Conservation (phyloP, 2,888 invertebrate species). For the Scaptomyza reducta region DNA sequence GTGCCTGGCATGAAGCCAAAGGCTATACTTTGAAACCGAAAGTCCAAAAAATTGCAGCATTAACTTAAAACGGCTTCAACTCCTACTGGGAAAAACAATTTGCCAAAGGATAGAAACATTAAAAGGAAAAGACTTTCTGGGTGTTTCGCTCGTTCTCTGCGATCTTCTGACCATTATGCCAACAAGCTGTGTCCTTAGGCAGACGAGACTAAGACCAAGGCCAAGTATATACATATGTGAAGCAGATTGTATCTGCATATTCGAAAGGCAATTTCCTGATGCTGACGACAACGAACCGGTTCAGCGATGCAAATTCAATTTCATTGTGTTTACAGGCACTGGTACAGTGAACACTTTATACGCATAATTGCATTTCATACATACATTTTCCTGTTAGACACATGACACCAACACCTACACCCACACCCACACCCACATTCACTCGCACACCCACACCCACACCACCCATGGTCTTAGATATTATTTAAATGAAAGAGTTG, state of each 20-base stretch:
- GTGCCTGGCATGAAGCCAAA: slow-evolving; percentile 34
- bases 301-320: slow-evolving; percentile 74
- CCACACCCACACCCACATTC: not conserved
- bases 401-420: slow-evolving; percentile 4
- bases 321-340: slow-evolving; percentile 60
- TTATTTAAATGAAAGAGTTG: slow-evolving; percentile 3
- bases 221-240: slow-evolving; percentile 20
- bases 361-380: slow-evolving; percentile 55
- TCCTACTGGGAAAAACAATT: slow-evolving; percentile 44
- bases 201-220: slow-evolving; percentile 40
- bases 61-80: slow-evolving; percentile 42
- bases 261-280: slow-evolving; percentile 67
- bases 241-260: slow-evolving; percentile 69
- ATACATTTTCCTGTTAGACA: slow-evolving; percentile 45
- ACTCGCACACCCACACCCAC: not conserved
- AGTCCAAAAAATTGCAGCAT: slow-evolving; percentile 56
- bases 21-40: slow-evolving; percentile 38
- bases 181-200: slow-evolving; percentile 41
- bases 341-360: slow-evolving; percentile 43
- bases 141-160: slow-evolving; percentile 2
- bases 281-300: slow-evolving; percentile 6
- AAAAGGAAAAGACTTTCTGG: slow-evolving; percentile 16
- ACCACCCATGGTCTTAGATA: not conserved
- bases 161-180: slow-evolving; percentile 49
- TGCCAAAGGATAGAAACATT: slow-evolving; percentile 59